These are phyloP conservation scores for Coenonympha arcania DNA, from an alignment of 2,888 invertebrate genomes.

Conservation along the genomic window DNA sequence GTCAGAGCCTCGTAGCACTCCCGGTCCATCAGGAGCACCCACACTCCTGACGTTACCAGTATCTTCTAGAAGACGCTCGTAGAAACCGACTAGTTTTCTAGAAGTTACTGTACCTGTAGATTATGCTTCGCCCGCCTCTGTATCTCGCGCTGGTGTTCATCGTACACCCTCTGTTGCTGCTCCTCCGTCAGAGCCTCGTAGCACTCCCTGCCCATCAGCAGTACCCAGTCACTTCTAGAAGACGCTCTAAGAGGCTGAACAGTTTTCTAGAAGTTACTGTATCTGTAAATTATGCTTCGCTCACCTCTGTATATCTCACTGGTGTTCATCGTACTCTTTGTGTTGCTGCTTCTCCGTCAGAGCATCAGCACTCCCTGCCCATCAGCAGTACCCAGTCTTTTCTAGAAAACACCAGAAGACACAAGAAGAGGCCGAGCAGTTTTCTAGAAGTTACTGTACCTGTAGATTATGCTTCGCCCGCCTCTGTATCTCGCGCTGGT, in stretches of 20 bases:
- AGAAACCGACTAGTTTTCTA: too few species aligned
- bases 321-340: slow-evolving; percentile 94
- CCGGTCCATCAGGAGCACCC: too few species aligned
- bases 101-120: slow-evolving; percentile 77
- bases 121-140: slow-evolving; percentile 92
- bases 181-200: slow-evolving; percentile 90
- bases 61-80: too few species aligned
- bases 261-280: background rate
- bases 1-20: too few species aligned
- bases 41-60: too few species aligned
- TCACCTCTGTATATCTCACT: slow-evolving; percentile 89
- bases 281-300: slow-evolving; percentile 93
- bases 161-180: slow-evolving; percentile 94
- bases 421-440: too few species aligned
- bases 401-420: too few species aligned
- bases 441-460: slow-evolving; percentile 47
- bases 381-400: too few species aligned
- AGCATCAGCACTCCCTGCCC: too few species aligned
- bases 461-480: slow-evolving; percentile 93
- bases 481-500: slow-evolving; percentile 91
- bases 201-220: too few species aligned
- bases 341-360: slow-evolving; percentile 91
- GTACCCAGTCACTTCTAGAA: too few species aligned
- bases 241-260: too few species aligned
- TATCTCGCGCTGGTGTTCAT: slow-evolving; percentile 92